phyloP scores from a whole-genome alignment of 2,113 vertebrate genomes.

The Stegastes partitus region DNA sequence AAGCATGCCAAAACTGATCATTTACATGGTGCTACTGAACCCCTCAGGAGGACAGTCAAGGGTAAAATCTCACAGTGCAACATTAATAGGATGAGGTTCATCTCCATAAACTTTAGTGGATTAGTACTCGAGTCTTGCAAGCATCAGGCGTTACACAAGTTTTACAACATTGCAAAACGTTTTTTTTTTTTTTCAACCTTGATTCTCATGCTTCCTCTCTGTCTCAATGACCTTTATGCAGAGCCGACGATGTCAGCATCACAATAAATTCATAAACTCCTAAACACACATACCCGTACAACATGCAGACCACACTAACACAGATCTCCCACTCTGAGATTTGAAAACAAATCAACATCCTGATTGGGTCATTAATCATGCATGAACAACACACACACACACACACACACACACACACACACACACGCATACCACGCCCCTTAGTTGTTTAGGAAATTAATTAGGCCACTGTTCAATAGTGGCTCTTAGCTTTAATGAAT shows the following conservation, averaged over 20 bases:
- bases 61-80: conserved; percentile 46
- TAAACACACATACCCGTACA: background rate
- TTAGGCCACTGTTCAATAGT: conserved; percentile 61
- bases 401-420: conserved; percentile 17
- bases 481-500: conserved; percentile 70
- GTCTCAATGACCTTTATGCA: conserved; percentile 49
- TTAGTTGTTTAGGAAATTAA: conserved; percentile 71
- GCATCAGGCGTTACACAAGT: conserved; percentile 46
- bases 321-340: conserved; percentile 14
- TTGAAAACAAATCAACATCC: conserved; percentile 50
- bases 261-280: conserved; percentile 18
- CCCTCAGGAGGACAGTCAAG: conserved; percentile 50
- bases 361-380: conserved; percentile 61
- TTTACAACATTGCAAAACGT: conserved; percentile 34
- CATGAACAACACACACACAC: conserved; percentile 28
- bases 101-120: conserved; percentile 52
- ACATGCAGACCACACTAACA: conserved; percentile 18
- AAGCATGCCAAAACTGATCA: conserved; percentile 39
- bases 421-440: conserved; percentile 44
- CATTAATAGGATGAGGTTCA: conserved; percentile 61
- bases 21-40: conserved; percentile 40
- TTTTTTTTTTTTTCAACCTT: conserved; percentile 14
- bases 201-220: conserved; percentile 25
- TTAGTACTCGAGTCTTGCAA: conserved; percentile 45
- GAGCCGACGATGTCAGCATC: conserved; percentile 16